These are phyloP conservation scores for Cricetomys ansorgei DNA, from an alignment of 2,113 vertebrate genomes.

Conservation along the genomic window DNA sequence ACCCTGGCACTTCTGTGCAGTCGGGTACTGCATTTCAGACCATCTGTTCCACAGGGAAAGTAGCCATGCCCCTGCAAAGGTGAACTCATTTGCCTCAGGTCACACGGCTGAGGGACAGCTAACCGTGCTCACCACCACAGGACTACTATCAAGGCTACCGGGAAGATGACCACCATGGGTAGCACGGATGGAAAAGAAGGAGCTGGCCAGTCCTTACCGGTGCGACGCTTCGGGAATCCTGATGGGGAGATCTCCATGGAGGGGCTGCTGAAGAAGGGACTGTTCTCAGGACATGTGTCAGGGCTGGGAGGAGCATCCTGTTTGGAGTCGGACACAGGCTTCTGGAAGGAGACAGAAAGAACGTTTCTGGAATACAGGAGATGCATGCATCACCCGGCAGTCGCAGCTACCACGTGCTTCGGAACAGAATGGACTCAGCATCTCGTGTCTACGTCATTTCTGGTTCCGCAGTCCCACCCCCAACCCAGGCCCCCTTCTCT, in stretches of 20 bases:
- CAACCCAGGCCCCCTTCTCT: neutral
- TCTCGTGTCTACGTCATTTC: neutral
- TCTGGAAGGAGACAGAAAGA: constrained; percentile 54
- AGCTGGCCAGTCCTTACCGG: constrained; percentile 84
- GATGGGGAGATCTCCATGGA: constrained; percentile 74
- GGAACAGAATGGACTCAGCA: neutral
- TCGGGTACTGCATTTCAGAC: neutral
- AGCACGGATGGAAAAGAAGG: neutral
- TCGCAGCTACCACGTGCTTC: neutral
- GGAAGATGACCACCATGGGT: fast-evolving
- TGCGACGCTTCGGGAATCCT: constrained; percentile 89
- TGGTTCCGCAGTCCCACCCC: neutral
- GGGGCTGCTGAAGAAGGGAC: constrained; percentile 6
- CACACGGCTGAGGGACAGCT: neutral
- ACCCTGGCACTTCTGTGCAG: neutral
- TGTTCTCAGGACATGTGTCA: constrained; percentile 11
- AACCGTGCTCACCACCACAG: neutral
- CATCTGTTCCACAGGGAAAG: neutral
- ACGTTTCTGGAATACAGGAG: neutral
- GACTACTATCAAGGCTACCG: fast-evolving
- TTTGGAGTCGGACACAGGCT: neutral
- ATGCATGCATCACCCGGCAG: too few relatives aligned
- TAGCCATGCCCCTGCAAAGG: neutral
- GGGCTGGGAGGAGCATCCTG: constrained; percentile 24
- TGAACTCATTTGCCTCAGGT: neutral